These are phyloP conservation scores for Geopemphigus sp. DNA, from an alignment of 1,140 invertebrate genomes.

Conservation along the genomic window DNA sequence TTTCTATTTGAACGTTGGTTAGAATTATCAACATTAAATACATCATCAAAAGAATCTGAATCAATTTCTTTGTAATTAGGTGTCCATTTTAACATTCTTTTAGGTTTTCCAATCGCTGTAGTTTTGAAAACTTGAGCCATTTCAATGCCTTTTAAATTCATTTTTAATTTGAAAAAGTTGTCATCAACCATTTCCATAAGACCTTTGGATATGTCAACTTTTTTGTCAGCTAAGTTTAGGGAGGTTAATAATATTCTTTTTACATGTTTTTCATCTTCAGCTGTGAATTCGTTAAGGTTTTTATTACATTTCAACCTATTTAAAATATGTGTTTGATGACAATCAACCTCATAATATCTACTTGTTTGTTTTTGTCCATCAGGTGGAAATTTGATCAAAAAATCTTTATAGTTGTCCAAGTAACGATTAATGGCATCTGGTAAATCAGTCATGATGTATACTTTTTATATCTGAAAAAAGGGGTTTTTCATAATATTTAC, in stretches of 20 bases:
- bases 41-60: not conserved
- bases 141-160: not conserved
- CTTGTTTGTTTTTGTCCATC: constrained; percentile 16
- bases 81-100: not conserved
- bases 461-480: not conserved
- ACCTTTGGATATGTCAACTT: not conserved
- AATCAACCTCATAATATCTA: constrained; percentile 16
- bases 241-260: not conserved
- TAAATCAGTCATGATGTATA: constrained; percentile 7
- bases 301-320: not conserved
- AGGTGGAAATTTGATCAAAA: not conserved
- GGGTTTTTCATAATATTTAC: too few relatives aligned
- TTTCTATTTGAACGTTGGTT: not conserved
- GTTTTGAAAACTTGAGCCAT: not conserved
- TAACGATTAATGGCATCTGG: not conserved
- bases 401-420: not conserved
- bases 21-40: not conserved
- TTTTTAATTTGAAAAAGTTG: not conserved
- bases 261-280: not conserved
- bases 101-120: not conserved
- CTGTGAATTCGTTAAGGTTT: not conserved
- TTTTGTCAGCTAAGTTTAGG: constrained; percentile 6
- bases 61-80: not conserved
- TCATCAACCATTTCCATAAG: not conserved
- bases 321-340: constrained; percentile 8